Conservation (phyloP, 2,888 invertebrate species). For the Cataglyphis altisquamis region DNA sequence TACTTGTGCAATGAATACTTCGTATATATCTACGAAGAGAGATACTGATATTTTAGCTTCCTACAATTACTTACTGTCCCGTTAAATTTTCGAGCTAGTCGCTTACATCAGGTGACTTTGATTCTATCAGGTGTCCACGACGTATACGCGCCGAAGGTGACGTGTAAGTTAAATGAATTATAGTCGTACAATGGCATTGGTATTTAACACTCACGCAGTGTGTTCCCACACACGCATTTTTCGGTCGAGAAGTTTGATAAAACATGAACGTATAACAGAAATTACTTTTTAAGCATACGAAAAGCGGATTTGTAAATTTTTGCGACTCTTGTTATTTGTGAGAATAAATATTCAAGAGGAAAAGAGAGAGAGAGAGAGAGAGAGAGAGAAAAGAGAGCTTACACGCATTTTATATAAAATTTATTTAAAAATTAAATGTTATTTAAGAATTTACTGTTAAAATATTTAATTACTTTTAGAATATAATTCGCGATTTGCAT, state of each 20-base stretch:
- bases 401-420: too few relatives aligned
- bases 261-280: not conserved
- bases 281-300: not conserved
- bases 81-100: not conserved
- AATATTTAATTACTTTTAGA: not conserved
- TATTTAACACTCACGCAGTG: constrained; percentile 7
- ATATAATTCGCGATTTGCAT: not conserved
- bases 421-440: not conserved
- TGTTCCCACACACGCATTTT: not conserved
- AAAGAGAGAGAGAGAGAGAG: not conserved
- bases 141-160: not conserved
- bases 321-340: not conserved
- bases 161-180: constrained; percentile 31
- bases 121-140: not conserved
- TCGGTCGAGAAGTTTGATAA: not conserved
- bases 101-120: constrained; percentile 12
- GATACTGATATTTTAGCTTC: not conserved
- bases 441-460: not conserved
- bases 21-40: not conserved
- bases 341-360: not conserved
- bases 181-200: not conserved
- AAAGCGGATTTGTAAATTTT: constrained; percentile 11
- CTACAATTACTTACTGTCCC: constrained; percentile 12
- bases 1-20: not conserved
- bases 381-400: not conserved